Percentiles rank a stretch among this genome's conserved stretches.
Evolutionary conservation across 2,113 vertebrate species (phyloP).

Genomic region (Grallaria varia): DNA sequence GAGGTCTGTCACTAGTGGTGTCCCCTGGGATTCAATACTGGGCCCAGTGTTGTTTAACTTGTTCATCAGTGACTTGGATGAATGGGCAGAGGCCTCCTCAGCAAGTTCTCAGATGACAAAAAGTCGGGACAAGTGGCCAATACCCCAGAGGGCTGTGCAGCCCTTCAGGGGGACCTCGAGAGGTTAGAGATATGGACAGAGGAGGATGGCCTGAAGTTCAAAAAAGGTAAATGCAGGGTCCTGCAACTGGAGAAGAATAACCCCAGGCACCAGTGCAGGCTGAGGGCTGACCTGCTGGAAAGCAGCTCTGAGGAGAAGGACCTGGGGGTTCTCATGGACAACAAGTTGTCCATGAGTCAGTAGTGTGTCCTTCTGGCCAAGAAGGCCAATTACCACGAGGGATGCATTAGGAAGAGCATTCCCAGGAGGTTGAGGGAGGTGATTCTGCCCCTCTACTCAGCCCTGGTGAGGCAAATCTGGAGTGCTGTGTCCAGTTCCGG

Average conservation of each 20-base stretch:
- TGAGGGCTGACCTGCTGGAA: too few relatives aligned
- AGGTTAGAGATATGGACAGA: background rate
- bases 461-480: background rate
- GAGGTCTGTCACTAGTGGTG: background rate
- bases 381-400: background rate
- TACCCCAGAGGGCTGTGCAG: background rate
- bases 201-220: background rate
- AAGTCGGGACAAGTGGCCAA: background rate
- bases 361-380: background rate
- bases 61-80: background rate
- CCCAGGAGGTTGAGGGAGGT: rapidly evolving
- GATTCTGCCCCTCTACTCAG: background rate
- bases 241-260: background rate
- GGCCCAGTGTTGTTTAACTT: background rate
- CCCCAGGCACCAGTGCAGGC: background rate
- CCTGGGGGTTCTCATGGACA: background rate
- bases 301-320: background rate
- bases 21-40: background rate
- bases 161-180: background rate
- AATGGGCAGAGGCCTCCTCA: background rate
- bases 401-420: background rate
- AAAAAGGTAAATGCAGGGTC: background rate
- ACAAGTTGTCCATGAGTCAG: background rate
- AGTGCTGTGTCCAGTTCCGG: too few relatives aligned
- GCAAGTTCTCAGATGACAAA: background rate